These are phyloP conservation scores for Molossus alvarezi DNA, from an alignment of 2,797 vertebrate species.

Conservation along the genomic window DNA sequence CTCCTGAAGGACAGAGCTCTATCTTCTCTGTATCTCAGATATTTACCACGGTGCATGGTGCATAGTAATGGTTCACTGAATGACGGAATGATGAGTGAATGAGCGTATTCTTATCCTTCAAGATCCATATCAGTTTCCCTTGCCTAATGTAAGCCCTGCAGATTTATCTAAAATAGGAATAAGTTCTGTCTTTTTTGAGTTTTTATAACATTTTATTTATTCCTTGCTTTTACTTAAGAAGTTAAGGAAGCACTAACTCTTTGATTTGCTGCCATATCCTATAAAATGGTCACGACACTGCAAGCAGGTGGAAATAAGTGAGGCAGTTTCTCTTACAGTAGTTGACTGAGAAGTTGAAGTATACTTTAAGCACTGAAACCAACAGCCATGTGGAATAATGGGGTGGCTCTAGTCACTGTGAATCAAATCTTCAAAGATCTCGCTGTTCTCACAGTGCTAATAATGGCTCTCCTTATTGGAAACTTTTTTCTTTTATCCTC, in stretches of 20 bases:
- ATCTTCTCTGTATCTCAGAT: background rate
- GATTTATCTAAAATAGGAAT: background rate
- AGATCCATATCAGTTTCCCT: background rate
- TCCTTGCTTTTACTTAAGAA: conserved; percentile 19
- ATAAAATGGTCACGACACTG: background rate
- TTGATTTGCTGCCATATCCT: background rate
- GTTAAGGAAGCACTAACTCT: background rate
- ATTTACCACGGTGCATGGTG: background rate
- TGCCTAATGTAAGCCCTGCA: background rate
- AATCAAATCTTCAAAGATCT: conserved; percentile 25
- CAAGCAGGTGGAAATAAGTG: background rate
- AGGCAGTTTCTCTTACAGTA: background rate
- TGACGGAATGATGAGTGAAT: background rate
- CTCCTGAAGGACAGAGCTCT: background rate
- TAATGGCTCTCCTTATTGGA: background rate
- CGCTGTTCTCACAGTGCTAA: background rate
- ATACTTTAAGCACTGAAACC: background rate
- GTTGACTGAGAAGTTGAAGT: background rate
- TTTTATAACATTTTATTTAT: background rate
- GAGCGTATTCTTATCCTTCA: background rate
- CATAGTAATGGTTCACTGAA: background rate
- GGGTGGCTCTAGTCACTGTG: background rate
- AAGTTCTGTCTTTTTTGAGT: background rate
- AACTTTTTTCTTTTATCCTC: background rate
- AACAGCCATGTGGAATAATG: background rate